Evolutionary conservation across 1,140 invertebrate genomes (phyloP).

Genomic region (Lysiphlebus fabarum): DNA sequence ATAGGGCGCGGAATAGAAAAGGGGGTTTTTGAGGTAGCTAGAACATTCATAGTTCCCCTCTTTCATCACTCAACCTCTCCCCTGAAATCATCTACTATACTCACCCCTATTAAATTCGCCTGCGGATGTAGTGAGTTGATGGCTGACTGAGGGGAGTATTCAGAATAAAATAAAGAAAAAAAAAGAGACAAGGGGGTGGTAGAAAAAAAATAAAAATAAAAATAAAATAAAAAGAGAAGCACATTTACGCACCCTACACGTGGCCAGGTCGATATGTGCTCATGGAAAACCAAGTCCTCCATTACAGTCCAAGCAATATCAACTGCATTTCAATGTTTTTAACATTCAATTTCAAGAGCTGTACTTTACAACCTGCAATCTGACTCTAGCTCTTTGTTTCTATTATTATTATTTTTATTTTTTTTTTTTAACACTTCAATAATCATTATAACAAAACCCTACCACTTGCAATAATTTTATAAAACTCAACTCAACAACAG

Average conservation of each 20-base stretch:
- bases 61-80: slow-evolving; percentile 13
- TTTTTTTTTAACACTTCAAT: too few relatives aligned
- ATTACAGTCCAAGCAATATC: slow-evolving; percentile 20
- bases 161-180: not conserved
- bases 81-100: slow-evolving; percentile 14
- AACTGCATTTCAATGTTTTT: slow-evolving; percentile 3
- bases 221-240: too few relatives aligned
- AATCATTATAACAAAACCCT: too few relatives aligned
- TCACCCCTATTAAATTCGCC: not conserved
- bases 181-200: not conserved
- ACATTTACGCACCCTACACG: slow-evolving; percentile 35
- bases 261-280: slow-evolving; percentile 42
- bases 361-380: too few relatives aligned
- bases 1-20: not conserved
- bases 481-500: too few relatives aligned
- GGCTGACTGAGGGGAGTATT: not conserved
- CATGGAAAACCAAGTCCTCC: slow-evolving; percentile 29
- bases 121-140: not conserved
- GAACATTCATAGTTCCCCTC: not conserved
- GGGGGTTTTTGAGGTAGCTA: not conserved
- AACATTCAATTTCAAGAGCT: too few relatives aligned
- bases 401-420: too few relatives aligned
- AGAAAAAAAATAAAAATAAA: too few relatives aligned
- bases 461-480: too few relatives aligned
- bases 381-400: too few relatives aligned